These are phyloP conservation scores for Rhabdomys pumilio DNA, from an alignment of 2,797 vertebrate species.

Conservation along the genomic window DNA sequence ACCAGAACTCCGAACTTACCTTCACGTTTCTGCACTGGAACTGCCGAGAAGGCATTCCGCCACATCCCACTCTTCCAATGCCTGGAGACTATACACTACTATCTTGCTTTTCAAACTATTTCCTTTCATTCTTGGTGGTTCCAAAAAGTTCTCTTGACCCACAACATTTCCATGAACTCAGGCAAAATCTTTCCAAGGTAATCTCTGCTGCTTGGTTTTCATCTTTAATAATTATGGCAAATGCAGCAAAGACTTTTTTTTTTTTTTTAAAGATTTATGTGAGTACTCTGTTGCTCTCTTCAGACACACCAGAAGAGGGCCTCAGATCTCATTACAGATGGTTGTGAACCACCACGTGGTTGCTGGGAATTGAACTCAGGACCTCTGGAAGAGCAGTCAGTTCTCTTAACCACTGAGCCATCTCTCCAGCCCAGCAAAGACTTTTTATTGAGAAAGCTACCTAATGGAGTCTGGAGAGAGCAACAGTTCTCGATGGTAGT, in stretches of 20 bases:
- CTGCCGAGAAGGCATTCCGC: not conserved
- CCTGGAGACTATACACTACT: conserved; percentile 33
- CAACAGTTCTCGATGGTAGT: not conserved
- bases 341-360: no score
- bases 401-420: no score
- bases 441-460: conserved; percentile 22
- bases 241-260: conserved; percentile 32
- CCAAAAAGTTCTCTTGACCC: conserved; percentile 38
- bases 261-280: no score
- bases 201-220: conserved; percentile 49
- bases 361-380: no score
- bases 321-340: no score
- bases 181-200: conserved; percentile 58
- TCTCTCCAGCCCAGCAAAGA: not conserved
- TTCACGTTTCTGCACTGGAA: not conserved
- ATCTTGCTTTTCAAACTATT: conserved; percentile 32
- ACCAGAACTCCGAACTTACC: conserved; percentile 53
- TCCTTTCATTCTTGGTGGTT: conserved; percentile 47
- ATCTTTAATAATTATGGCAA: conserved; percentile 42
- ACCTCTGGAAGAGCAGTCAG: no score
- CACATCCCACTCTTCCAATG: conserved; percentile 22
- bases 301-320: no score
- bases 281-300: no score
- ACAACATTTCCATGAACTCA: conserved; percentile 46
- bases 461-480: conserved; percentile 4